Conservation (phyloP, 2,888 invertebrate genomes). For the Eupithecia pulchellata region DNA sequence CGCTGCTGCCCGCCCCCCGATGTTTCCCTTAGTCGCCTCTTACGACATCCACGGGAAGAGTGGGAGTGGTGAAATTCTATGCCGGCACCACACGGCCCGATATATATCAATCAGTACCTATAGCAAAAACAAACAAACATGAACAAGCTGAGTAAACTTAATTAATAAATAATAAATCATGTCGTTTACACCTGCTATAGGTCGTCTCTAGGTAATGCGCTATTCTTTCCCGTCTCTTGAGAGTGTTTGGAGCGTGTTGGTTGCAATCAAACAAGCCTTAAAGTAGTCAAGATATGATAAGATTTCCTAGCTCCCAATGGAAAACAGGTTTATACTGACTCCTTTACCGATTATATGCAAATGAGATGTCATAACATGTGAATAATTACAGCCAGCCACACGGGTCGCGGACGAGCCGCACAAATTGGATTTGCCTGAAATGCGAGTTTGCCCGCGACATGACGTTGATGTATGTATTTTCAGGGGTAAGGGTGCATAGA, state of each 20-base stretch:
- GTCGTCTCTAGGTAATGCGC: too few relatives aligned
- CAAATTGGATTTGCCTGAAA: slow-evolving; percentile 84
- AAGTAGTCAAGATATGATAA: slow-evolving; percentile 4
- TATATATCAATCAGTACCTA: too few relatives aligned
- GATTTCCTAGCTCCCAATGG: neutral
- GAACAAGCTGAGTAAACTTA: too few relatives aligned
- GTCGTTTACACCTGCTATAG: too few relatives aligned
- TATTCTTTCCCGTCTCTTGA: neutral
- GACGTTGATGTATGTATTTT: slow-evolving; percentile 67
- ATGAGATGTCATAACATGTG: slow-evolving; percentile 85
- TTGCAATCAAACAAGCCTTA: neutral
- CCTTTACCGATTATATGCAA: slow-evolving; percentile 83
- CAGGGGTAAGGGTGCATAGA: slow-evolving; percentile 45
- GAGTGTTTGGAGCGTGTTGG: neutral
- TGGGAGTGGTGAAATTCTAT: too few relatives aligned
- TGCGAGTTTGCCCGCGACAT: slow-evolving; percentile 71
- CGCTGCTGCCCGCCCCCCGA: too few relatives aligned
- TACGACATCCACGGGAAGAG: too few relatives aligned
- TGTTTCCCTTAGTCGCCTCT: too few relatives aligned
- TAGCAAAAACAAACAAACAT: too few relatives aligned
- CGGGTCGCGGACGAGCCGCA: slow-evolving; percentile 79
- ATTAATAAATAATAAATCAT: too few relatives aligned
- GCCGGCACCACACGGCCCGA: too few relatives aligned
- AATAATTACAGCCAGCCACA: slow-evolving; percentile 83
- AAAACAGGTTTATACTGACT: slow-evolving; percentile 50